These are phyloP conservation scores for Eurypyga helias DNA, from an alignment of 2,113 vertebrate genomes.

Conservation along the genomic window DNA sequence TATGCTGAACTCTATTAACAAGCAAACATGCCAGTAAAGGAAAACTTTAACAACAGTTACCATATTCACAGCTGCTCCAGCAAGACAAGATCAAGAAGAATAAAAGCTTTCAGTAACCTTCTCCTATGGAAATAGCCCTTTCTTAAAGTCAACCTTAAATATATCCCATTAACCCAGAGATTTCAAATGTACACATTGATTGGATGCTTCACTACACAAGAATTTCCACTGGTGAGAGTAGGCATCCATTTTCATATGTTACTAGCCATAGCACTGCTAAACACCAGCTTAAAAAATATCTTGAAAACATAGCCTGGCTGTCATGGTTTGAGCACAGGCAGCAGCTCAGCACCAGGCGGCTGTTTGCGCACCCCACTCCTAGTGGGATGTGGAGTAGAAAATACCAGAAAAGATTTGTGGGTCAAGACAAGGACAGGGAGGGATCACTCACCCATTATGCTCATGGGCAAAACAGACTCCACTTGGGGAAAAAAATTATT, in stretches of 20 bases:
- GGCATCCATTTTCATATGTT: not conserved
- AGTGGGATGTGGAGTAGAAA: too few relatives aligned
- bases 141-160: not conserved
- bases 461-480: too few relatives aligned
- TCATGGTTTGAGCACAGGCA: too few relatives aligned
- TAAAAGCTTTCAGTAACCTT: not conserved
- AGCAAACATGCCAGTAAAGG: not conserved
- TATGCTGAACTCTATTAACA: not conserved
- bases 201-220: not conserved
- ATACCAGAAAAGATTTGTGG: too few relatives aligned
- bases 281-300: not conserved
- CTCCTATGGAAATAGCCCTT: not conserved
- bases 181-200: rapidly evolving
- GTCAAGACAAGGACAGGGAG: too few relatives aligned
- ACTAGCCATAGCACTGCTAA: not conserved
- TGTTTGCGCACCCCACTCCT: too few relatives aligned
- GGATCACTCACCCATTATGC: too few relatives aligned
- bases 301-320: not conserved
- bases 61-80: not conserved
- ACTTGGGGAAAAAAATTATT: too few relatives aligned
- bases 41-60: not conserved
- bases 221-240: not conserved
- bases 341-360: too few relatives aligned
- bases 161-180: not conserved
- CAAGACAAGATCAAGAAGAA: not conserved